Evolutionary conservation across 2,797 vertebrate genomes (phyloP).

Genomic region (Crenuchus spilurus): DNA sequence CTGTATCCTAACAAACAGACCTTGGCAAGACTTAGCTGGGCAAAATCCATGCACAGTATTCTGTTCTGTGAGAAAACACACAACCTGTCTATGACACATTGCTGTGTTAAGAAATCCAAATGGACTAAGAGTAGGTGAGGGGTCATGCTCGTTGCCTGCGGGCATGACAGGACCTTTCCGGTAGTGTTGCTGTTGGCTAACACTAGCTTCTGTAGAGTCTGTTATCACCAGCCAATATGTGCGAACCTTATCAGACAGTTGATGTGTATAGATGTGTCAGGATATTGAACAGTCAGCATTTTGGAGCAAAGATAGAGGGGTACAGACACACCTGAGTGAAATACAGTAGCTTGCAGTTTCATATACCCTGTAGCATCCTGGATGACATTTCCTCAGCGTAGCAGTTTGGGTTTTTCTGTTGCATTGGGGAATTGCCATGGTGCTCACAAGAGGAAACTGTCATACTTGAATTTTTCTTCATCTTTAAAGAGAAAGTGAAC

Average conservation of each 20-base stretch:
- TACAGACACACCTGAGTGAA: constrained; percentile 12
- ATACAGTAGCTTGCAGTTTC: constrained; percentile 7
- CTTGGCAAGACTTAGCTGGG: too few relatives aligned
- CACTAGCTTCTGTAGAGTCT: not conserved
- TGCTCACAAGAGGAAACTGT: constrained; percentile 1
- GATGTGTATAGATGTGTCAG: not conserved
- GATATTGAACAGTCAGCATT: constrained; percentile 22
- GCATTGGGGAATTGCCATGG: not conserved
- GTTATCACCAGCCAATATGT: not conserved
- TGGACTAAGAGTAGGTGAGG: not conserved
- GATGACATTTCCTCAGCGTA: not conserved
- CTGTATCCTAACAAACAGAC: too few relatives aligned
- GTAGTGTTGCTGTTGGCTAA: not conserved
- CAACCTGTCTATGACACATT: not conserved
- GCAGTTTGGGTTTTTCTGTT: not conserved
- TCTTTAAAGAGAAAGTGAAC: not conserved
- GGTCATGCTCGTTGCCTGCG: constrained; percentile 21
- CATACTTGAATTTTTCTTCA: not conserved
- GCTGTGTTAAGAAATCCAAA: constrained; percentile 19
- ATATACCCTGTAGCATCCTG: not conserved
- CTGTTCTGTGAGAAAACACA: not conserved
- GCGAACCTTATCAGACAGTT: constrained; percentile 15
- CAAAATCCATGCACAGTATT: not conserved
- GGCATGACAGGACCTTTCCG: constrained; percentile 3
- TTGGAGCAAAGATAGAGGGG: not conserved